Evolutionary conservation across 2,113 vertebrate genomes (phyloP), one percentile per base, ranked within the genome.

Genomic region (Odontesthes bonariensis): DNA sequence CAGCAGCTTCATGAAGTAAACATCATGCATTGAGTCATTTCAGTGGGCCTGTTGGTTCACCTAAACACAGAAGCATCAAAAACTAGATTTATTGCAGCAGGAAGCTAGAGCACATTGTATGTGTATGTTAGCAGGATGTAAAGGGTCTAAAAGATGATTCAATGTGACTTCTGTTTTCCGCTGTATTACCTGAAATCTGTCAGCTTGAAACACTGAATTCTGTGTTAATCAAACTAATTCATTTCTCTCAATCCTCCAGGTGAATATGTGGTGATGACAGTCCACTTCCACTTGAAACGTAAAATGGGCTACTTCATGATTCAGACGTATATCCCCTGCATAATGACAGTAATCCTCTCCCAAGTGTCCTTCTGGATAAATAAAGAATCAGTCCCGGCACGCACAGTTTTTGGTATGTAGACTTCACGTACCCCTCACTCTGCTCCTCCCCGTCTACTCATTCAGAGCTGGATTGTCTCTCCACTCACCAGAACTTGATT

Each of bases 291-390:
- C 86, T 94, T 99, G 89, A 95, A 96, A 94, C 89, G 98, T 72
- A 99, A 99, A 95, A 98, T 99, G 97, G 98, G 98, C 86, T 99
- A 99, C 93, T 99, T 99, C 92, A 97, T 99, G 97, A 99, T 99
- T 90, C 98, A 99, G 91, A 99, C 98, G 0, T 99, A 99, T 84
- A 99, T 99, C 86, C 98, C 98, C n/a, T 99, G 98, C 92, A 99
- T 99, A 86, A 99, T 99, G 98, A 99, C 98, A 65, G 98, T 99
- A 85, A 98, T 99, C 92, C 97, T 99, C 85, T 99, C 98, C 88
- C 98, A 99, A 95, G 98, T 99, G 93, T 99, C 98, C 51, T 99
- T 99, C 96, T 99, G 98, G 98, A 99, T 99, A 93, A 99, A 99
- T 92, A 99, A 99, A 86, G 98, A 99, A 83, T 99, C 98, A 0